Evolutionary conservation across 2,797 vertebrate species (phyloP).

Genomic region (Euphonia xanthogaster): DNA sequence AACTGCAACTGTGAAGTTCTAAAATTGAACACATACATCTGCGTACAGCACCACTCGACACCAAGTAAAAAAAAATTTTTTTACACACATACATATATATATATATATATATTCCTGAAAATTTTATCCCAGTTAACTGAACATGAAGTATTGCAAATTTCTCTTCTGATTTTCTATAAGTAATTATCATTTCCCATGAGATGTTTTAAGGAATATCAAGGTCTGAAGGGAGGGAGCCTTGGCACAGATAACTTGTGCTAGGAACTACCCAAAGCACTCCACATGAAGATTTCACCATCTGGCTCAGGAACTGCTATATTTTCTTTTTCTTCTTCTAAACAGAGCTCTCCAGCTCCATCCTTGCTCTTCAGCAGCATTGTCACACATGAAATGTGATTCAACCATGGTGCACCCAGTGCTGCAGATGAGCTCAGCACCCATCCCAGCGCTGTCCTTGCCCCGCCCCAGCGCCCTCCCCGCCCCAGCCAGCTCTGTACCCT

Average conservation of each 20-base stretch:
- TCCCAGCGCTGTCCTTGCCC: neutral
- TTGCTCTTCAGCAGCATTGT: neutral
- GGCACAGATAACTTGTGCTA: neutral
- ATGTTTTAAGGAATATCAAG: neutral
- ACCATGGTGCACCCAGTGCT: neutral
- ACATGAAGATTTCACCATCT: neutral
- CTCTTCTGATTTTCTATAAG: neutral
- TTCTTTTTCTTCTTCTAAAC: neutral
- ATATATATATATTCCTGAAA: neutral
- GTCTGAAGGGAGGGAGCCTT: neutral
- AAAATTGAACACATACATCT: neutral
- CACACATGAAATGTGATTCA: neutral
- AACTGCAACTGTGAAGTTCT: neutral
- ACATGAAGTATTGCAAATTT: neutral
- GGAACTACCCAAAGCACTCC: neutral
- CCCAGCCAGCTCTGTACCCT: neutral
- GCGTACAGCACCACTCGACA: neutral
- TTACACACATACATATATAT: neutral
- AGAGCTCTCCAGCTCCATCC: neutral
- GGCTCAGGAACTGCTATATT: neutral
- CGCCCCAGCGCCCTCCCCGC: neutral
- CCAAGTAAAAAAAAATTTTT: neutral
- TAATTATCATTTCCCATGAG: rapidly evolving
- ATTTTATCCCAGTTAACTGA: neutral
- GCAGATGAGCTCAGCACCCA: rapidly evolving